Evolutionary conservation across 2,113 vertebrate species (phyloP).

Genomic region (Gobius niger): DNA sequence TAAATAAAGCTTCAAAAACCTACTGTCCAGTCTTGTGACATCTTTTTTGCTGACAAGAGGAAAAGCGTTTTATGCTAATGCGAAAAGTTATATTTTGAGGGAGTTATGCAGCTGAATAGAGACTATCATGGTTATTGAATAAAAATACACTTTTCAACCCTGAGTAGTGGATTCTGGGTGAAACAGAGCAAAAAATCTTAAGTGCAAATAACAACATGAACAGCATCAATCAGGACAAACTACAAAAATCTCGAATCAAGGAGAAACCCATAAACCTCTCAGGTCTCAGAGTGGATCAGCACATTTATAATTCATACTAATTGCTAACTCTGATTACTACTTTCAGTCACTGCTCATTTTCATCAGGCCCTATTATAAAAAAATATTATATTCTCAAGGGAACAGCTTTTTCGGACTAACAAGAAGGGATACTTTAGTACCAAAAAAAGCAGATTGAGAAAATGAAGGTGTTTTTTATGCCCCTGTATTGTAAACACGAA

Average conservation of each 20-base stretch:
- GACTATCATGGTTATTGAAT: too few species aligned
- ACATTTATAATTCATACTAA: neutral
- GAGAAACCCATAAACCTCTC: neutral
- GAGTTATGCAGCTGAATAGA: too few species aligned
- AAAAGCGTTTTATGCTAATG: too few species aligned
- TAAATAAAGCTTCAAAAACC: too few species aligned
- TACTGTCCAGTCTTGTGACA: too few species aligned
- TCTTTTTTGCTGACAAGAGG: too few species aligned
- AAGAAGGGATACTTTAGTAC: neutral
- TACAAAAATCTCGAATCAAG: neutral
- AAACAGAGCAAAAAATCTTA: too few species aligned
- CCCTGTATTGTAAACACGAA: neutral
- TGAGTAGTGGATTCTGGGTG: too few species aligned
- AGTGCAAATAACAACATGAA: too few species aligned
- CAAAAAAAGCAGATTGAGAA: neutral
- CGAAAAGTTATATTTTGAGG: too few species aligned
- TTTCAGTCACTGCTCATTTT: neutral
- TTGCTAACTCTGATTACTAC: neutral
- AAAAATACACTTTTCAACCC: too few species aligned
- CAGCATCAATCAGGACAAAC: too few species aligned
- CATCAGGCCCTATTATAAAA: neutral
- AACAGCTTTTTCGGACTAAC: neutral
- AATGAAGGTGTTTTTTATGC: neutral
- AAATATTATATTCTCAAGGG: neutral
- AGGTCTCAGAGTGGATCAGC: neutral